Conservation (phyloP, 2,797 vertebrate species). For the Tragopan temminckii region DNA sequence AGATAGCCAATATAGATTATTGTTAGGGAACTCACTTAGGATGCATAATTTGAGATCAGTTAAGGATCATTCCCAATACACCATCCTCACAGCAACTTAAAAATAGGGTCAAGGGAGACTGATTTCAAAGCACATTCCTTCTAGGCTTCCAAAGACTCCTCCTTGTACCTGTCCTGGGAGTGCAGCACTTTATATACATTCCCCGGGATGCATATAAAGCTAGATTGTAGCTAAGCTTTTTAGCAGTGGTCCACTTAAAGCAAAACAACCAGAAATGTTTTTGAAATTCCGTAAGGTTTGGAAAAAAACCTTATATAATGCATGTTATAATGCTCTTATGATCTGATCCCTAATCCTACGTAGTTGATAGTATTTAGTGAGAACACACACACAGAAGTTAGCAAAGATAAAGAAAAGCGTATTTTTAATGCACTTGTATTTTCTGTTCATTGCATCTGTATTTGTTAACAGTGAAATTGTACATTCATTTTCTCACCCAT, state of each 20-base stretch:
- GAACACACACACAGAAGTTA: neutral
- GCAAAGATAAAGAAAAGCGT: conserved; percentile 9
- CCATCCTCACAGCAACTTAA: neutral
- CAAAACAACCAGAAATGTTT: neutral
- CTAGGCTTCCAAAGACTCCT: neutral
- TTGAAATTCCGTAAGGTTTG: neutral
- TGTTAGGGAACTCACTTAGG: neutral
- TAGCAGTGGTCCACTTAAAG: neutral
- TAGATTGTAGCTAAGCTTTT: neutral
- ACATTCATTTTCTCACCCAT: conserved; percentile 45
- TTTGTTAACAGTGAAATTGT: conserved; percentile 47
- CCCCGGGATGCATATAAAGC: neutral
- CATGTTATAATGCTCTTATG: neutral
- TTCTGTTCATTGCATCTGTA: conserved; percentile 12
- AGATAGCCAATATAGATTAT: neutral
- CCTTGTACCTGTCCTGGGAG: neutral
- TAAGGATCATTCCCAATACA: neutral
- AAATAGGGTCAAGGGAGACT: neutral
- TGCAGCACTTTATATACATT: neutral
- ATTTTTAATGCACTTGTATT: neutral
- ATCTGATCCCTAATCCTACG: neutral
- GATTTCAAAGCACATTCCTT: neutral
- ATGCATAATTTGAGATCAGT: neutral
- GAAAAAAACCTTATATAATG: neutral
- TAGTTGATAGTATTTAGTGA: neutral